Percentiles rank a stretch among this genome's conserved stretches.
phyloP scores from a whole-genome alignment of 2,888 invertebrate genomes.

The Papilio gigon region DNA sequence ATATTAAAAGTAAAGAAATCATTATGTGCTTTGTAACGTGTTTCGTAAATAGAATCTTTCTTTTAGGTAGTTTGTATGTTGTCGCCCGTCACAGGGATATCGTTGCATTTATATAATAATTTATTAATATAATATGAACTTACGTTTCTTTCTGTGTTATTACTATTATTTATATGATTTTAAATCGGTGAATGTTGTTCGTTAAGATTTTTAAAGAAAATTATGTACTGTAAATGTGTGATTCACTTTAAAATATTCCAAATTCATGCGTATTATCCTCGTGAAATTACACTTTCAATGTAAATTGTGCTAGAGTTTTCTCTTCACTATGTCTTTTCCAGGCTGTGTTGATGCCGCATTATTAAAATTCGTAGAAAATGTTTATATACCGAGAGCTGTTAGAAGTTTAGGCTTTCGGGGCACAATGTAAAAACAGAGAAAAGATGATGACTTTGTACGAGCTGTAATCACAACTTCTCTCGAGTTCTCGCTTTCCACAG shows the following conservation, averaged over 20 bases:
- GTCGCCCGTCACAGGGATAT: too few species aligned
- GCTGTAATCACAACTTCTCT: not conserved
- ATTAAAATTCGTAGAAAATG: constrained; percentile 28
- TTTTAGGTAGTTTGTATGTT: too few species aligned
- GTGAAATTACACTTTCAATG: constrained; percentile 31
- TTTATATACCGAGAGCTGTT: not conserved
- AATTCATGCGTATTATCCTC: constrained; percentile 12
- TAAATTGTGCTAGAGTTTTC: constrained; percentile 27
- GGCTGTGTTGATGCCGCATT: constrained; percentile 18
- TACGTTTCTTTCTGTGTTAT: too few species aligned
- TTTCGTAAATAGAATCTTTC: too few species aligned
- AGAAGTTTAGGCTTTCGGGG: not conserved
- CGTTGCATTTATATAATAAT: too few species aligned
- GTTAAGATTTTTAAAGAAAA: not conserved
- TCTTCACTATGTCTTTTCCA: constrained; percentile 9
- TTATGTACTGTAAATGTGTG: not conserved
- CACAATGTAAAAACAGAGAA: not conserved
- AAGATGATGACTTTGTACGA: not conserved
- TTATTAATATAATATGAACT: too few species aligned
- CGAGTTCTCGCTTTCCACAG: too few species aligned
- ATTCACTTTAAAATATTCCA: constrained; percentile 22
- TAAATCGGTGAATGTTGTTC: not conserved
- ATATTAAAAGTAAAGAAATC: too few species aligned
- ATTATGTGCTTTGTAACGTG: too few species aligned
- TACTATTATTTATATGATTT: not conserved